Conservation (phyloP, 2,113 vertebrate species). For the Odobenus rosmarus region DNA sequence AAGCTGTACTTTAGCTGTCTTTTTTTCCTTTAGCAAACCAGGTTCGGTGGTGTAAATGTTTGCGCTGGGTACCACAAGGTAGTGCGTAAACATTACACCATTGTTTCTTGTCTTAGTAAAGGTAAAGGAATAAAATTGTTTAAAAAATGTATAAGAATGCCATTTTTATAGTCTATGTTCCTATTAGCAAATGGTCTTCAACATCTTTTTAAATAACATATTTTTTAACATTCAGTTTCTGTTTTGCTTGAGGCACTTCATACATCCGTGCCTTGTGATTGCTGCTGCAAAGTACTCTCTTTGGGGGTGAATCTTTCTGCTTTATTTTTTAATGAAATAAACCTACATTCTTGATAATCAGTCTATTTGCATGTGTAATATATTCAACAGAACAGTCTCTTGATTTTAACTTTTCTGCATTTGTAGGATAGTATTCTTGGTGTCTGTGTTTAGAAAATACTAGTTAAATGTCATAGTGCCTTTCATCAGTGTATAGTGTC, state of each 20-base stretch:
- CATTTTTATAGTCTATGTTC: slow-evolving; percentile 59
- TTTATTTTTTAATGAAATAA: slow-evolving; percentile 73
- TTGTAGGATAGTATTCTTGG: background rate
- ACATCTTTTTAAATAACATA: slow-evolving; percentile 51
- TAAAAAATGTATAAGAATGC: background rate
- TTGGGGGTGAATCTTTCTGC: slow-evolving; percentile 45
- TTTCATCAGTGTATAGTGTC: background rate
- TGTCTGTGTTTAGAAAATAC: background rate
- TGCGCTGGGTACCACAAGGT: background rate
- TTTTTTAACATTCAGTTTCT: slow-evolving; percentile 65
- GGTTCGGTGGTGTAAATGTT: background rate
- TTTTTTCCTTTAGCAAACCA: background rate
- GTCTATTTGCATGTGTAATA: background rate
- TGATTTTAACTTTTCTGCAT: background rate
- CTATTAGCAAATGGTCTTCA: slow-evolving; percentile 45
- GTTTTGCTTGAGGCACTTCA: slow-evolving; percentile 63
- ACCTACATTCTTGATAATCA: slow-evolving; percentile 33
- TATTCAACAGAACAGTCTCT: background rate
- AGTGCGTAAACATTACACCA: background rate
- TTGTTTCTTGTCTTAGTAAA: background rate
- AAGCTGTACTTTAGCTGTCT: background rate
- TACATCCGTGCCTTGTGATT: slow-evolving; percentile 76
- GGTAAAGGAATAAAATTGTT: slow-evolving; percentile 6
- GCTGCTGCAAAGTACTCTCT: slow-evolving; percentile 78
- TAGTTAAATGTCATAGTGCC: background rate